Percentiles rank a stretch among this genome's conserved stretches.
Conservation (phyloP, 2,888 invertebrate species). For the Drosophila cyrtoloma region DNA sequence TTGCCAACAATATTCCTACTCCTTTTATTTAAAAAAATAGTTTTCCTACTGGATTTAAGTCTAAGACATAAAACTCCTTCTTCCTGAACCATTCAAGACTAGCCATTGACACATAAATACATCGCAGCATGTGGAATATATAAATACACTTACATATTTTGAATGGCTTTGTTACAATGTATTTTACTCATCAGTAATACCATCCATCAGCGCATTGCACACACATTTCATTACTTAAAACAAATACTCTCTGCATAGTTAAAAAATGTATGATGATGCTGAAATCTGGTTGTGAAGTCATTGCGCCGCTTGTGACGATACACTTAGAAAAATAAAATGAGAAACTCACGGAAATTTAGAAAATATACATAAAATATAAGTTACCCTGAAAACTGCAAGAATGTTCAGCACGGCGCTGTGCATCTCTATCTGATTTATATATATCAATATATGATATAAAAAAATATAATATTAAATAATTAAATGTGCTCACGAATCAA, state of each 20-base stretch:
- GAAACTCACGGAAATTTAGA: background rate
- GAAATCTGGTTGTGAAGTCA: slow-evolving; percentile 37
- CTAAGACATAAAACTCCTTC: background rate
- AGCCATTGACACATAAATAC: background rate
- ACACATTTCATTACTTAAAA: background rate
- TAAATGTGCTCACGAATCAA: too few relatives aligned
- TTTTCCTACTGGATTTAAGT: background rate
- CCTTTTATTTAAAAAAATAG: too few relatives aligned
- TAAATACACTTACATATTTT: background rate
- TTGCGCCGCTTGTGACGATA: background rate
- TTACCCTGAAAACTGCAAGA: background rate
- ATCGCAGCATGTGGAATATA: background rate
- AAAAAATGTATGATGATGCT: slow-evolving; percentile 31
- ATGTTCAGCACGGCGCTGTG: background rate
- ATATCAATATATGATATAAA: too few relatives aligned
- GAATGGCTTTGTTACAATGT: background rate
- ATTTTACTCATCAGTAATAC: background rate
- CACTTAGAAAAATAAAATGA: background rate
- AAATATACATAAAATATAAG: background rate
- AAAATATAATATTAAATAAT: too few relatives aligned
- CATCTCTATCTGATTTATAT: too few relatives aligned
- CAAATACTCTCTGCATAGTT: slow-evolving; percentile 4
- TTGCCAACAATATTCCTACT: background rate
- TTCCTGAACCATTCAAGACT: fast-evolving
- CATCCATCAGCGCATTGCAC: background rate